Conservation (phyloP, 2,797 vertebrate species). For the Apodemus agrarius region DNA sequence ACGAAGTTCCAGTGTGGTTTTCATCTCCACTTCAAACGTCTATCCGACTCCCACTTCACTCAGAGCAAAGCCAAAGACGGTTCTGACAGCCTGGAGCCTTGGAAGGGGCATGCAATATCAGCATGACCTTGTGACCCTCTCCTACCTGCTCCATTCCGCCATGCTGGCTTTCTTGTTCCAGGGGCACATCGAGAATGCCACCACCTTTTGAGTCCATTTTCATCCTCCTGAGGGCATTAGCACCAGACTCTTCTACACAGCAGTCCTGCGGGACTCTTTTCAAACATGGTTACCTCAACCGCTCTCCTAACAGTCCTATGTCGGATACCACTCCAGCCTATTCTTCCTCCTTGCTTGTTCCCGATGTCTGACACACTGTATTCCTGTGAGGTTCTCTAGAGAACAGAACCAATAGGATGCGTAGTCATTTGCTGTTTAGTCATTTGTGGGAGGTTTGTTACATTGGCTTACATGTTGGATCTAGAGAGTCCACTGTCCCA, state of each 20-base stretch:
- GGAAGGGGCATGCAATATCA: not conserved
- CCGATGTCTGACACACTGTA: not conserved
- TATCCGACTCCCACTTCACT: not conserved
- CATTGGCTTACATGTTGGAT: not conserved
- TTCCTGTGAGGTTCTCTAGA: not conserved
- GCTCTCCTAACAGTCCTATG: not conserved
- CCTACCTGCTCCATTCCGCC: not conserved
- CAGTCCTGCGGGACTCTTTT: not conserved
- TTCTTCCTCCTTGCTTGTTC: not conserved
- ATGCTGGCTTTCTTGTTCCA: not conserved
- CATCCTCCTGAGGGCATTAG: not conserved
- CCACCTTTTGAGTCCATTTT: not conserved
- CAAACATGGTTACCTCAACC: not conserved
- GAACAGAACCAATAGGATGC: not conserved
- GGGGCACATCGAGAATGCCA: accelerated
- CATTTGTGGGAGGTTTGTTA: not conserved
- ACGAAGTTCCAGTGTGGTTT: not conserved
- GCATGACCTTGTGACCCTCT: not conserved
- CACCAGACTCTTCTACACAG: not conserved
- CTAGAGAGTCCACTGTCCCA: not conserved
- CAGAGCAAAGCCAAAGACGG: not conserved
- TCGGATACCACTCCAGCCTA: not conserved
- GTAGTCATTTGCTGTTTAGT: not conserved
- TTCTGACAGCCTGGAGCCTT: not conserved
- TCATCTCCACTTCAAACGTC: not conserved